Percentiles rank a stretch among this genome's conserved stretches.
These are phyloP conservation scores for Scartelaos histophorus DNA, from an alignment of 2,113 vertebrate species.

Conservation along the genomic window DNA sequence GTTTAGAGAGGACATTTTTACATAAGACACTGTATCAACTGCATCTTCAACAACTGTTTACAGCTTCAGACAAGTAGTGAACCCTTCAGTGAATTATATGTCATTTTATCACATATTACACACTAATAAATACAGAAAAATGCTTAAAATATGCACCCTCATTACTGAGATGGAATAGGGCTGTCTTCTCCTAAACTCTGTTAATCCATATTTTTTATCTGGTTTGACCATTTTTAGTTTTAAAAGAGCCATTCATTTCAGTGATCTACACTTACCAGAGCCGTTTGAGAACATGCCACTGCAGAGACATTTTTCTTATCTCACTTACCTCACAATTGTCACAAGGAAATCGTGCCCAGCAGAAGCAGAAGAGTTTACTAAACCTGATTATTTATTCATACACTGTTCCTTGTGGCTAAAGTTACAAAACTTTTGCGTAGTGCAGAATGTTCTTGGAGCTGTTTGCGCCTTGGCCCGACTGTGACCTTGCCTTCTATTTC, in stretches of 20 bases:
- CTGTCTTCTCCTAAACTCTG: too few relatives aligned
- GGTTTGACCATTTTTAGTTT: not conserved
- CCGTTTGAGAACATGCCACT: not conserved
- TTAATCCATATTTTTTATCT: not conserved
- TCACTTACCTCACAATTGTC: not conserved
- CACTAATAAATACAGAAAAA: too few relatives aligned
- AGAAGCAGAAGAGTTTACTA: not conserved
- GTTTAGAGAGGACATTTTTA: not conserved
- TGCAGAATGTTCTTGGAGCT: not conserved
- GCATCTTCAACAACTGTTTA: not conserved
- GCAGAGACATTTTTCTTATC: not conserved
- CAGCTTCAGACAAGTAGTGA: not conserved
- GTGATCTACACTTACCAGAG: not conserved
- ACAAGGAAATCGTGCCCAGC: not conserved
- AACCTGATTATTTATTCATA: not conserved
- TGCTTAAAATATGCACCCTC: not conserved
- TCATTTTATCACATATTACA: not conserved
- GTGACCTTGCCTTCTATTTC: not conserved
- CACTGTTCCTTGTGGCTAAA: not conserved
- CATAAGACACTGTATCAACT: not conserved
- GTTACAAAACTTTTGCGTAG: not conserved
- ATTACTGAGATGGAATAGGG: not conserved
- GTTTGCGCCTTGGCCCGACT: not conserved
- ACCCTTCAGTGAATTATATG: not conserved
- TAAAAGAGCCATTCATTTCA: not conserved